Evolutionary conservation across 1,140 invertebrate species (phyloP).

Genomic region (Cryptotermes secundus): DNA sequence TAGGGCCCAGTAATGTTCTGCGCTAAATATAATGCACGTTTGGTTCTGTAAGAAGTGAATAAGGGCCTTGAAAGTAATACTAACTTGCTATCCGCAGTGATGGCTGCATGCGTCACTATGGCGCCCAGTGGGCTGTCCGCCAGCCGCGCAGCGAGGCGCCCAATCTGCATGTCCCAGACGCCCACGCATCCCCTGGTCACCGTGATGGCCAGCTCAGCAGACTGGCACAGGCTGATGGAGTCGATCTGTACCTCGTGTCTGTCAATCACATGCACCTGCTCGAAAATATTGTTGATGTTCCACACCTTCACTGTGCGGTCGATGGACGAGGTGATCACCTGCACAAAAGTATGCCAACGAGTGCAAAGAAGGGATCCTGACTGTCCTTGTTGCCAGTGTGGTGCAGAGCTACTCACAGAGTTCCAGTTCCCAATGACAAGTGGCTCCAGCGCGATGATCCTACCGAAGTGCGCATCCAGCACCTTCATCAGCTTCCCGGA

Average conservation of each 20-base stretch:
- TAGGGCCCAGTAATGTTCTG: too few species aligned
- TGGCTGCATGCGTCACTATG: constrained; percentile 89
- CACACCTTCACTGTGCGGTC: constrained; percentile 98
- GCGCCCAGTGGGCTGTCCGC: constrained; percentile 91
- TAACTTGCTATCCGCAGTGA: constrained; percentile 65
- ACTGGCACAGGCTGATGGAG: constrained; percentile 61
- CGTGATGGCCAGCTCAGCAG: constrained; percentile 67
- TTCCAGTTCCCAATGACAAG: constrained; percentile 89
- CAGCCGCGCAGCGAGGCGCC: constrained; percentile 78
- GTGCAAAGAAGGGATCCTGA: too few species aligned
- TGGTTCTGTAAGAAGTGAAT: too few species aligned
- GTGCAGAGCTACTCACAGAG: constrained; percentile 47
- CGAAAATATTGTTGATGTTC: constrained; percentile 99
- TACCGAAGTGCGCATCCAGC: constrained; percentile 94
- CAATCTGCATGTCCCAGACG: constrained; percentile 89
- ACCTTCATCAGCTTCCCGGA: constrained; percentile 82
- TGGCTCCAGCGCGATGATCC: constrained; percentile 89
- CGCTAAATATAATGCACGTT: too few species aligned
- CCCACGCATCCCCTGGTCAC: constrained; percentile 92
- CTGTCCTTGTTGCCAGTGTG: not conserved
- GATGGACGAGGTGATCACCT: constrained; percentile 94
- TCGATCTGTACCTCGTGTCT: constrained; percentile 95
- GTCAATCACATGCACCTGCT: constrained; percentile 95
- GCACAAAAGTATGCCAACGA: constrained; percentile 6
- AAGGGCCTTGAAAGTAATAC: not conserved